These are phyloP conservation scores for Sarcophaga caerulescens DNA, from an alignment of 2,888 invertebrate genomes.

Conservation along the genomic window DNA sequence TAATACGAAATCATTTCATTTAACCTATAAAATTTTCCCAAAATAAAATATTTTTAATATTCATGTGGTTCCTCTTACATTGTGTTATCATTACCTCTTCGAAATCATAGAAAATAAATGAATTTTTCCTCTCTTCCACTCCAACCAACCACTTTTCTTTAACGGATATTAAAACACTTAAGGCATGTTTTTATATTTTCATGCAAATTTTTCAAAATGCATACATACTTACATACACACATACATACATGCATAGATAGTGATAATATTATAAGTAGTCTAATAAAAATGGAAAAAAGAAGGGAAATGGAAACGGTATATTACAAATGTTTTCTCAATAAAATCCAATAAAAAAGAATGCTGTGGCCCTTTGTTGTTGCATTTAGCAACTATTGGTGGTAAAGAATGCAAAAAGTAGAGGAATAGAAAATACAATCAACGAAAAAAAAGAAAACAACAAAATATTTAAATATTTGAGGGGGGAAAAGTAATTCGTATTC, in stretches of 20 bases:
- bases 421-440: not conserved
- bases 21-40: not conserved
- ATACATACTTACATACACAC: constrained; percentile 1
- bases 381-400: not conserved
- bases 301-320: constrained; percentile 17
- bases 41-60: constrained; percentile 3
- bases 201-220: not conserved
- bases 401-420: not conserved
- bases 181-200: not conserved
- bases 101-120: not conserved
- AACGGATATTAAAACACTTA: too few species aligned
- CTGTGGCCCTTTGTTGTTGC: not conserved
- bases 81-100: not conserved
- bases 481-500: too few species aligned
- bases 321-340: constrained; percentile 36
- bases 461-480: too few species aligned
- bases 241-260: not conserved
- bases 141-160: not conserved
- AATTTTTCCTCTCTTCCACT: not conserved
- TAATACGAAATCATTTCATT: not conserved
- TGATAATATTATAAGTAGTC: constrained; percentile 21
- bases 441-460: not conserved
- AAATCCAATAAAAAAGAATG: constrained; percentile 36
- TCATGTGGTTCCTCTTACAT: not conserved
- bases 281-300: constrained; percentile 16